A percentile compares a stretch with the other conserved stretches of the same genome.
Evolutionary conservation across 2,888 invertebrate species (phyloP).

Genomic region (Idaea dimidiata): DNA sequence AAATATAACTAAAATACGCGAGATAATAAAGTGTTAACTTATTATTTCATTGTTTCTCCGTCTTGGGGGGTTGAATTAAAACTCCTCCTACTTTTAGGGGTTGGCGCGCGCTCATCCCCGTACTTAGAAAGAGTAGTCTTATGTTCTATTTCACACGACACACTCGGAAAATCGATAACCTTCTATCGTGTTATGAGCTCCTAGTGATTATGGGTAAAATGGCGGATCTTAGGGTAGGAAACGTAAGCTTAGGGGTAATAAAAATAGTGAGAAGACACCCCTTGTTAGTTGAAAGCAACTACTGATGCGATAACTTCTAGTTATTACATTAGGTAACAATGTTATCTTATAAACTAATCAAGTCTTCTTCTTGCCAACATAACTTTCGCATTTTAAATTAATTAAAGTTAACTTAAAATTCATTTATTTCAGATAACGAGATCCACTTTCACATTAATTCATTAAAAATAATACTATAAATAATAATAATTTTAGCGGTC

Average conservation of each 20-base stretch:
- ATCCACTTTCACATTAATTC: too few species aligned
- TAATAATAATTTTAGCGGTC: too few species aligned
- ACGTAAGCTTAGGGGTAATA: conserved; percentile 6
- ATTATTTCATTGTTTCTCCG: conserved; percentile 10
- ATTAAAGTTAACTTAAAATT: too few species aligned
- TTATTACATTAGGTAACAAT: too few species aligned
- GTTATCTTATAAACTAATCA: too few species aligned
- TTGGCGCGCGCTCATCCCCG: conserved; percentile 22
- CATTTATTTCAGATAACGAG: too few species aligned
- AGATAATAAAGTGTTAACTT: too few species aligned
- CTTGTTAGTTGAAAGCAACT: background rate
- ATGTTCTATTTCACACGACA: conserved; percentile 9
- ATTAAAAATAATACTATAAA: too few species aligned
- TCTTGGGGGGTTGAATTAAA: conserved; percentile 12
- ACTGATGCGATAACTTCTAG: background rate
- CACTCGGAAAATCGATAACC: conserved; percentile 40
- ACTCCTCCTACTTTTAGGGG: conserved; percentile 10
- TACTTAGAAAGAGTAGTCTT: conserved; percentile 1
- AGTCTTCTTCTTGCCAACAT: too few species aligned
- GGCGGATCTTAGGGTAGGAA: conserved; percentile 52
- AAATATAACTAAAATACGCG: too few species aligned
- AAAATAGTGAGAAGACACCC: background rate
- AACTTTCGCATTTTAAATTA: too few species aligned
- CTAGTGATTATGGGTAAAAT: conserved; percentile 59
- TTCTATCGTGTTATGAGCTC: conserved; percentile 39